Conservation (phyloP, 1,140 invertebrate genomes). For the Zaprionus inermis region DNA sequence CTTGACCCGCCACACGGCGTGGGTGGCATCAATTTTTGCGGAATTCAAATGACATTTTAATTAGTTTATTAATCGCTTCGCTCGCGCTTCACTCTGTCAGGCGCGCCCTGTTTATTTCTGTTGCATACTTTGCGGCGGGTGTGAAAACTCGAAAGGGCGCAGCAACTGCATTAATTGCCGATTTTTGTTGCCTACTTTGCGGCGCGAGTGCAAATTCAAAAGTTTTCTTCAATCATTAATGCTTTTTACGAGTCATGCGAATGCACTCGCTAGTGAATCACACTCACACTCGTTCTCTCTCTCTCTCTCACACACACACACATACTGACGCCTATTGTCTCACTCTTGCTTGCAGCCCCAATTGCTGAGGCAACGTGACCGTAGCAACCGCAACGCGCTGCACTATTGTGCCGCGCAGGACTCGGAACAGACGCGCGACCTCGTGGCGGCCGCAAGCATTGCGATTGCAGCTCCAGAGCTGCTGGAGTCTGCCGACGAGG, state of each 20-base stretch:
- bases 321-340: not conserved
- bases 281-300: not conserved
- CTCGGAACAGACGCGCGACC: conserved; percentile 86
- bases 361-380: conserved; percentile 88
- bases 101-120: not conserved
- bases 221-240: not conserved
- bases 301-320: too few species aligned
- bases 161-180: not conserved
- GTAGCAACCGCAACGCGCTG: conserved; percentile 93
- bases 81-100: not conserved
- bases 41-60: conserved; percentile 80
- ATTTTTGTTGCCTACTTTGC: too few species aligned
- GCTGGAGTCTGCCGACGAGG: conserved; percentile 93
- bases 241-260: not conserved
- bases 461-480: conserved; percentile 90
- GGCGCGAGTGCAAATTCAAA: not conserved
- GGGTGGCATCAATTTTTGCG: conserved; percentile 18
- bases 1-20: not conserved
- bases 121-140: not conserved
- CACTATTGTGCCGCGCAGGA: conserved; percentile 92
- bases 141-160: too few species aligned
- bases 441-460: conserved; percentile 87
- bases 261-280: not conserved
- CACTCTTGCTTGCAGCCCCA: conserved; percentile 85
- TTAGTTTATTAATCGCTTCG: conserved; percentile 77